A percentile compares a stretch with the other conserved stretches of the same genome.
These are phyloP conservation scores for Enteromius trimaculatus DNA, from an alignment of 2,797 vertebrate species.

Conservation along the genomic window DNA sequence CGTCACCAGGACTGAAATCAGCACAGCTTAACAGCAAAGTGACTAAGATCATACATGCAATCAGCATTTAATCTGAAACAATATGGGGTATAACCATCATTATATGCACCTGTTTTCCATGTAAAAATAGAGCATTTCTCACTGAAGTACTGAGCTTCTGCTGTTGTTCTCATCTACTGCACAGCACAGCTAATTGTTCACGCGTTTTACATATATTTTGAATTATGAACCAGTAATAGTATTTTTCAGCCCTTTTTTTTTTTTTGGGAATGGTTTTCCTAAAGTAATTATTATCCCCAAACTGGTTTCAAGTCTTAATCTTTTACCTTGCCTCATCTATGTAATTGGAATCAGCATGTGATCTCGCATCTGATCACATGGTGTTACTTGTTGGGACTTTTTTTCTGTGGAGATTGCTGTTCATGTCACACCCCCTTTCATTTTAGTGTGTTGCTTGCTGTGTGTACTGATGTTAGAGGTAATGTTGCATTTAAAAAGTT, in stretches of 20 bases:
- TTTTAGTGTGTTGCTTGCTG: conserved; percentile 31
- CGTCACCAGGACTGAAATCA: conserved; percentile 15
- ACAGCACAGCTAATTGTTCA: background rate
- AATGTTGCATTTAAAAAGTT: conserved; percentile 44
- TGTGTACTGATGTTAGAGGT: conserved; percentile 36
- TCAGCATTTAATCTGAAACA: conserved; percentile 10
- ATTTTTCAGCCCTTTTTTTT: background rate
- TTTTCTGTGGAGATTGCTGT: background rate
- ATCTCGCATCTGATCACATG: background rate
- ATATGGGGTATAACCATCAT: background rate
- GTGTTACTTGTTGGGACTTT: background rate
- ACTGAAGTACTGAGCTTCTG: background rate
- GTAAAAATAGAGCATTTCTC: conserved; percentile 7
- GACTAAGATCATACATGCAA: background rate
- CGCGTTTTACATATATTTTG: background rate
- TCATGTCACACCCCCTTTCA: background rate
- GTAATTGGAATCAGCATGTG: conserved; percentile 7
- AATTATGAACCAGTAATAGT: background rate
- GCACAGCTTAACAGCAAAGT: conserved; percentile 2
- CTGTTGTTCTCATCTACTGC: background rate
- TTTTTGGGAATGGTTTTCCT: background rate
- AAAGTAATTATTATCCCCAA: background rate
- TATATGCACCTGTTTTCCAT: background rate
- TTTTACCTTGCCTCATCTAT: background rate
- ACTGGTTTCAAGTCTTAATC: background rate